Percentiles rank a stretch among this genome's conserved stretches.
phyloP scores from a whole-genome alignment of 2,797 vertebrate genomes.

The Paedocypris micromegethes region DNA sequence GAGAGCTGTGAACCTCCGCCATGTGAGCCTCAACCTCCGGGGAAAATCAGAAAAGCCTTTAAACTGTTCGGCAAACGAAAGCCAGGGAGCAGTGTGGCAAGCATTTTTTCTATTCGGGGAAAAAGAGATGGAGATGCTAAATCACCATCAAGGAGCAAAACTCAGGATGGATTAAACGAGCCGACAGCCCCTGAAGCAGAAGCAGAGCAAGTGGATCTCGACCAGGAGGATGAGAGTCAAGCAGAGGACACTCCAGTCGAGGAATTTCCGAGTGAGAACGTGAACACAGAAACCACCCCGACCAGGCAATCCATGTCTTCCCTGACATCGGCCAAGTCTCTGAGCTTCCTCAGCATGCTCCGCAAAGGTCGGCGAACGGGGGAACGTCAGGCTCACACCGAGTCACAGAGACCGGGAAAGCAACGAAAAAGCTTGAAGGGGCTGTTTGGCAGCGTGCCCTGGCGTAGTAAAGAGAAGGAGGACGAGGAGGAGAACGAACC shows the following conservation, averaged over 20 bases:
- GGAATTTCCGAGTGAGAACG: slow-evolving; percentile 53
- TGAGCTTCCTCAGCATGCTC: slow-evolving; percentile 87
- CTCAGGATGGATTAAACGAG: slow-evolving; percentile 82
- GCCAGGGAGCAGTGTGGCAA: slow-evolving; percentile 75
- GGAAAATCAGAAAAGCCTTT: slow-evolving; percentile 94
- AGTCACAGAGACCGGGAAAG: slow-evolving; percentile 73
- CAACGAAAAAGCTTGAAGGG: slow-evolving; percentile 84
- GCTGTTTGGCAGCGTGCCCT: slow-evolving; percentile 83
- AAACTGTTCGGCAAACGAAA: slow-evolving; percentile 93
- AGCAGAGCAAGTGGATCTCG: slow-evolving; percentile 58
- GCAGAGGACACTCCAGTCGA: slow-evolving; percentile 64
- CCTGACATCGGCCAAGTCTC: slow-evolving; percentile 74
- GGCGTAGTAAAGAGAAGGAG: slow-evolving; percentile 77
- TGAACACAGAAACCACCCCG: slow-evolving; percentile 43
- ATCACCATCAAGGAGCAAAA: slow-evolving; percentile 78
- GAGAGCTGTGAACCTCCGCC: slow-evolving; percentile 79
- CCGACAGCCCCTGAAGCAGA: slow-evolving; percentile 55
- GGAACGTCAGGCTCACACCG: slow-evolving; percentile 71
- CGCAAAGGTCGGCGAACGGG: slow-evolving; percentile 69
- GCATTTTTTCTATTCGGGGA: slow-evolving; percentile 87
- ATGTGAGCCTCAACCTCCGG: slow-evolving; percentile 83
- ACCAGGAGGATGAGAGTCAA: slow-evolving; percentile 56
- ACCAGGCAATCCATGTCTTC: slow-evolving; percentile 75
- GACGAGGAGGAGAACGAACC: slow-evolving; percentile 67
- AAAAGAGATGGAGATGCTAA: slow-evolving; percentile 80